Evolutionary conservation across 2,888 invertebrate genomes (phyloP).

Genomic region (Folsomia manolachei): DNA sequence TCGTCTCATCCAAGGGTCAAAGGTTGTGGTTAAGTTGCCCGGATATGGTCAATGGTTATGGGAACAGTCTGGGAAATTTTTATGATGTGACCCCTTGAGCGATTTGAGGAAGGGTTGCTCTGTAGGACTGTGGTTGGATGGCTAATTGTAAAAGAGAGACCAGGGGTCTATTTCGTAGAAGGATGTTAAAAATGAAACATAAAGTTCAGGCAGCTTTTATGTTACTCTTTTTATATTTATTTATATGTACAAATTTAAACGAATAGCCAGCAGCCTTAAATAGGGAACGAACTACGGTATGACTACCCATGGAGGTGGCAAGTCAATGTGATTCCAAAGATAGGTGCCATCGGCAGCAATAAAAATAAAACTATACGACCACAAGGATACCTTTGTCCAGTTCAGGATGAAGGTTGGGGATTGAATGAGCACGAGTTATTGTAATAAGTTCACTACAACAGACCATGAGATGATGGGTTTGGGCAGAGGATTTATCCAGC

Average conservation of each 20-base stretch:
- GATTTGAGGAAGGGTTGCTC: constrained; percentile 7
- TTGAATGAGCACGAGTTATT: background rate
- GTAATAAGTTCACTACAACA: too few species aligned
- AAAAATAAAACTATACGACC: constrained; percentile 9
- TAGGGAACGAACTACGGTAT: background rate
- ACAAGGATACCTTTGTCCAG: background rate
- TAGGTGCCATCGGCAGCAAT: constrained; percentile 19
- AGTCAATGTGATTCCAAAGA: constrained; percentile 2
- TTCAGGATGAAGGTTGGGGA: background rate
- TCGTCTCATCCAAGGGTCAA: constrained; percentile 9
- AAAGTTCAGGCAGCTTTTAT: background rate
- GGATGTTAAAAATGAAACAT: too few species aligned
- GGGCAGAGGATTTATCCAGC: background rate
- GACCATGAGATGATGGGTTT: too few species aligned
- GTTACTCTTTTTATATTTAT: too few species aligned
- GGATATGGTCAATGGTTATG: constrained; percentile 6
- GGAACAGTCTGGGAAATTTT: constrained; percentile 1
- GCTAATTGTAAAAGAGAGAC: background rate
- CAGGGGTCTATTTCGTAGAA: background rate
- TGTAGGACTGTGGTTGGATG: background rate
- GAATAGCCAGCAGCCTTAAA: background rate
- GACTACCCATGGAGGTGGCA: background rate
- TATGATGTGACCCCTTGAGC: constrained; percentile 5
- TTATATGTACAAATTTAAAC: background rate
- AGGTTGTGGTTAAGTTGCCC: constrained; percentile 15